These are phyloP conservation scores for Luscinia luscinia DNA, from an alignment of 2,797 vertebrate genomes.

Conservation along the genomic window DNA sequence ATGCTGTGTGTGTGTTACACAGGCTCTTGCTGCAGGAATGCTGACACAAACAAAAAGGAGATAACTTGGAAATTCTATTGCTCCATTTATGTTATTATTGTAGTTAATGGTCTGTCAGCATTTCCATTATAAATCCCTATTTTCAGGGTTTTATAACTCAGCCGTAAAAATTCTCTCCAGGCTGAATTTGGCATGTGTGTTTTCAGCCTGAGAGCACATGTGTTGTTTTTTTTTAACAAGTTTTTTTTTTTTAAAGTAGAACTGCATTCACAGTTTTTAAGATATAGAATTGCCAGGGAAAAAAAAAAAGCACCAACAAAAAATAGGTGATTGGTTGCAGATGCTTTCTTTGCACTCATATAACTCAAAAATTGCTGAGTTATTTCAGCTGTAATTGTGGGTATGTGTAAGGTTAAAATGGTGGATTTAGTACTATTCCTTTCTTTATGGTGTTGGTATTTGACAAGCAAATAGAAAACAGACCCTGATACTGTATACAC, in stretches of 20 bases:
- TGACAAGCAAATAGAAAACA: constrained; percentile 75
- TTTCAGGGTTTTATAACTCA: constrained; percentile 74
- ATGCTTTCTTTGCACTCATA: constrained; percentile 77
- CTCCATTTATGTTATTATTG: constrained; percentile 69
- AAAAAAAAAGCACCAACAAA: not conserved
- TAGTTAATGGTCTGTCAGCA: constrained; percentile 76
- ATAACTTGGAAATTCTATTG: constrained; percentile 72
- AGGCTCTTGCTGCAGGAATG: constrained; percentile 54
- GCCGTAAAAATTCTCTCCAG: constrained; percentile 75
- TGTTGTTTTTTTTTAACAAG: constrained; percentile 60
- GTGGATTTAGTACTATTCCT: constrained; percentile 66
- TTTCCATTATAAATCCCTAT: constrained; percentile 76
- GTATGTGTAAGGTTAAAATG: constrained; percentile 74
- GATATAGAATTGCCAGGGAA: constrained; percentile 61
- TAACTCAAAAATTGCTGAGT: constrained; percentile 78
- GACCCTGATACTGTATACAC: constrained; percentile 38
- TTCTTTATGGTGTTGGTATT: constrained; percentile 63
- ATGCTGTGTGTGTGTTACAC: not conserved
- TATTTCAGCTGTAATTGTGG: constrained; percentile 75
- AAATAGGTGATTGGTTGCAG: constrained; percentile 78
- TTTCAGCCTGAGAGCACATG: constrained; percentile 76
- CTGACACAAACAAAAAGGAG: constrained; percentile 74
- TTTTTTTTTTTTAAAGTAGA: not conserved
- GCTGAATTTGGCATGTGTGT: constrained; percentile 75
- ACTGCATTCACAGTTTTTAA: constrained; percentile 73